Percentiles rank a stretch among this genome's conserved stretches.
phyloP scores from a whole-genome alignment of 2,888 invertebrate species.

The Boloria selene region DNA sequence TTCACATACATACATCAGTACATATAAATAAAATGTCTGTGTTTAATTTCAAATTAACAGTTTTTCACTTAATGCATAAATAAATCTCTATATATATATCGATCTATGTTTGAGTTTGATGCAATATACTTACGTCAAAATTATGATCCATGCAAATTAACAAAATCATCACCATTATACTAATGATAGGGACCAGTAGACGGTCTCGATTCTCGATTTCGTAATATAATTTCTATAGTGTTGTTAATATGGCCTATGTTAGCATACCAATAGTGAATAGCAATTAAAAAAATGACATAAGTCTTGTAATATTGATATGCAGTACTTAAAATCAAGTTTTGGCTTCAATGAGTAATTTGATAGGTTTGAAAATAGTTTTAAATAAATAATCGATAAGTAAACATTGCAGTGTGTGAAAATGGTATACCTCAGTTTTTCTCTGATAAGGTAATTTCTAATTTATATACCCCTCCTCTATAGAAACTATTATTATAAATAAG shows the following conservation, averaged over 20 bases:
- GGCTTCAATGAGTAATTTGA: background rate
- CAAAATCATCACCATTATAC: conserved; percentile 13
- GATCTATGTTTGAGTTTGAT: background rate
- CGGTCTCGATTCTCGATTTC: background rate
- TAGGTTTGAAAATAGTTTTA: background rate
- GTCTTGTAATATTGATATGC: background rate
- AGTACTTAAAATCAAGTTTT: conserved; percentile 18
- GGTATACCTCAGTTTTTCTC: background rate
- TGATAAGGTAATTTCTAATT: conserved; percentile 11
- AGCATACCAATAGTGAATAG: background rate
- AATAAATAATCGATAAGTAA: conserved; percentile 2
- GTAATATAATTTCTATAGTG: background rate
- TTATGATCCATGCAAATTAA: background rate
- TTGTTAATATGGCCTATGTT: background rate
- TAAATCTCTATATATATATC: no score
- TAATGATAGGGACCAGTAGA: conserved; percentile 4
- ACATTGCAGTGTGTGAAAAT: conserved; percentile 1
- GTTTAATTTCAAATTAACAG: no score
- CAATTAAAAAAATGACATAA: conserved; percentile 13
- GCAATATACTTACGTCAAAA: background rate
- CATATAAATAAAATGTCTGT: no score
- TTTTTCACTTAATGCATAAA: no score
- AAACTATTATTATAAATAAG: no score
- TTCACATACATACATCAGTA: no score
- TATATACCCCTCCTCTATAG: background rate